Evolutionary conservation across 2,113 vertebrate genomes (phyloP).

Genomic region (Pachyramphus minor): DNA sequence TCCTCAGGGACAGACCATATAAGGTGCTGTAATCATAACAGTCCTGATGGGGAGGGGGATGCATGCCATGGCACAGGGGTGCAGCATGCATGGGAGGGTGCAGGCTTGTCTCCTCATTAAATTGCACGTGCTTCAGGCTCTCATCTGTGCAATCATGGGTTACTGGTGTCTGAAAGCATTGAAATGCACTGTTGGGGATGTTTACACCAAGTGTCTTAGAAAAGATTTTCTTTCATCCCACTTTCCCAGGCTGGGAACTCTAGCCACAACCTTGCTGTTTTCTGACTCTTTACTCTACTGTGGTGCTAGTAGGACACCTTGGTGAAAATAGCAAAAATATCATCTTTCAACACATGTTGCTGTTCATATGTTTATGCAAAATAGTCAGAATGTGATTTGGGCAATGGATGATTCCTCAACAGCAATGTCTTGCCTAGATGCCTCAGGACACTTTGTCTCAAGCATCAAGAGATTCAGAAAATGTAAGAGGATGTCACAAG

Average conservation of each 20-base stretch:
- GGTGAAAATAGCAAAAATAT: not conserved
- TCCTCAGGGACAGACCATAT: not conserved
- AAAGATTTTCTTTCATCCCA: not conserved
- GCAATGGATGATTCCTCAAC: not conserved
- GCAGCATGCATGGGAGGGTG: not conserved
- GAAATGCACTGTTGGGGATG: not conserved
- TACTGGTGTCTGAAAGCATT: not conserved
- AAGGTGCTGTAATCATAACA: not conserved
- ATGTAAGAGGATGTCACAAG: not conserved
- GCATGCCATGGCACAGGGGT: accelerated
- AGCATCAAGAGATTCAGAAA: not conserved
- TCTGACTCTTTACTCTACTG: not conserved
- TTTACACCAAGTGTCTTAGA: not conserved
- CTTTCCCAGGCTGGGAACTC: not conserved
- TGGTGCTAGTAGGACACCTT: not conserved
- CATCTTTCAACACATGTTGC: not conserved
- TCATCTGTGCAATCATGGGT: not conserved
- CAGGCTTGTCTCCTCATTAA: not conserved
- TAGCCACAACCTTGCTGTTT: not conserved
- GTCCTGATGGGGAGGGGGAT: not conserved
- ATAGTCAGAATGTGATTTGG: not conserved
- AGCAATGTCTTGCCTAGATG: not conserved
- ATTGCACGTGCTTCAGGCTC: not conserved
- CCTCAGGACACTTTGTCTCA: not conserved
- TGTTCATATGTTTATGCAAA: not conserved